These are phyloP conservation scores for Panurus biarmicus DNA, from an alignment of 2,113 vertebrate genomes.

Conservation along the genomic window DNA sequence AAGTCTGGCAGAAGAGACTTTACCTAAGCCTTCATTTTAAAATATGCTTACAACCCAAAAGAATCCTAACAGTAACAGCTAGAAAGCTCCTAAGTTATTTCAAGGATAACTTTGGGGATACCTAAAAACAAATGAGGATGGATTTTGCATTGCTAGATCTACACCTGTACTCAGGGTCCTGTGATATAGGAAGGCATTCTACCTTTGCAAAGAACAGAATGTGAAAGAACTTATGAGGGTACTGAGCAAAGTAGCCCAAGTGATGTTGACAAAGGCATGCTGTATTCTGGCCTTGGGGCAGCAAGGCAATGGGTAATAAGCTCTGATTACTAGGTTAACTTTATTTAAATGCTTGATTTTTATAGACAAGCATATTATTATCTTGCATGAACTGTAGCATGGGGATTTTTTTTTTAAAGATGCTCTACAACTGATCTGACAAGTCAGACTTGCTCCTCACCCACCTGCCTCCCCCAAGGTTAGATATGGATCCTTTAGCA, in stretches of 20 bases:
- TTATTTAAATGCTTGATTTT: constrained; percentile 31
- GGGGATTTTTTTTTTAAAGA: background rate
- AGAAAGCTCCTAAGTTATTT: background rate
- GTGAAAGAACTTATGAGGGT: background rate
- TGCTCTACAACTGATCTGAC: background rate
- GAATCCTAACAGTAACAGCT: background rate
- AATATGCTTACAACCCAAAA: background rate
- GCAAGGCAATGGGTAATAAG: background rate
- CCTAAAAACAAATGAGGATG: background rate
- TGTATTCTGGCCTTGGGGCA: constrained; percentile 4
- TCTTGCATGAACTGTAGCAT: background rate
- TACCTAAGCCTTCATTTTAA: background rate
- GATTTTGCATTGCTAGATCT: background rate
- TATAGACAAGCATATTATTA: constrained; percentile 21
- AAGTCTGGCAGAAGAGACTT: background rate
- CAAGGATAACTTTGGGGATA: background rate
- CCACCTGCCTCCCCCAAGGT: background rate
- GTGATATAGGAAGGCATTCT: background rate
- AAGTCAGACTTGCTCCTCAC: background rate
- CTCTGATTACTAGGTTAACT: constrained; percentile 10
- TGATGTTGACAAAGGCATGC: background rate
- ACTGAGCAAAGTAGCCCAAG: background rate
- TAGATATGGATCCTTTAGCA: background rate
- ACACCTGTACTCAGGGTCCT: background rate
- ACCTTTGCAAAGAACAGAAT: background rate